These are phyloP conservation scores for Myotis lucifugus DNA, from an alignment of 2,113 vertebrate genomes.

Conservation along the genomic window DNA sequence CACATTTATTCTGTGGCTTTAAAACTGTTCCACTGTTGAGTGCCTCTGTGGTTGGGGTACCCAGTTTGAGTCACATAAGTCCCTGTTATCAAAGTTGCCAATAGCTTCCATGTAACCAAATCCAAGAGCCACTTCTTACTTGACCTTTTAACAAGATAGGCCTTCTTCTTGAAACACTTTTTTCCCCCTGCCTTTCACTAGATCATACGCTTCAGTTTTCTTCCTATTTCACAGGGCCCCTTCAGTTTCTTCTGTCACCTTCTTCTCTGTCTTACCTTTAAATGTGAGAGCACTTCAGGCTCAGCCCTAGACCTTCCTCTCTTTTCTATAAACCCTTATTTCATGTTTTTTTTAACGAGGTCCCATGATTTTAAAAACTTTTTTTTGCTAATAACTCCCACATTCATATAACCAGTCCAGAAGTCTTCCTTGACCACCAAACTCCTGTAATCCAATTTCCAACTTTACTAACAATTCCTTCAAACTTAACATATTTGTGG, in stretches of 20 bases:
- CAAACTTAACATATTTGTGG: not conserved
- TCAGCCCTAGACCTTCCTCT: not conserved
- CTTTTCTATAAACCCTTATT: not conserved
- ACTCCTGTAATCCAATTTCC: not conserved
- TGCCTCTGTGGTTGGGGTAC: not conserved
- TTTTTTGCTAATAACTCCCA: not conserved
- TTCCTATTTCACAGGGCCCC: not conserved
- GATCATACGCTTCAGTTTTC: not conserved
- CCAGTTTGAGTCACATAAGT: not conserved
- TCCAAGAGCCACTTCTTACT: not conserved
- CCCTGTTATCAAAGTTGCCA: not conserved
- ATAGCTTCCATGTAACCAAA: no score
- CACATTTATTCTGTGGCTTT: not conserved
- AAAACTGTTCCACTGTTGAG: not conserved
- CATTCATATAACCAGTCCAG: not conserved
- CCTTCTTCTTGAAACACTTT: not conserved
- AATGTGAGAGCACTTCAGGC: not conserved
- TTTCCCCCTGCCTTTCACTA: not conserved
- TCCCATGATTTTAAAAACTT: not conserved
- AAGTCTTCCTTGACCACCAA: not conserved
- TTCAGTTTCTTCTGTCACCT: not conserved
- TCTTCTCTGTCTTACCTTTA: not conserved
- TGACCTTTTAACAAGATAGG: not conserved
- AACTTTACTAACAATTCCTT: not conserved
- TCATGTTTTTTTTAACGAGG: not conserved